These are phyloP conservation scores for Antrozous pallidus DNA, from an alignment of 2,797 vertebrate species.

Conservation along the genomic window DNA sequence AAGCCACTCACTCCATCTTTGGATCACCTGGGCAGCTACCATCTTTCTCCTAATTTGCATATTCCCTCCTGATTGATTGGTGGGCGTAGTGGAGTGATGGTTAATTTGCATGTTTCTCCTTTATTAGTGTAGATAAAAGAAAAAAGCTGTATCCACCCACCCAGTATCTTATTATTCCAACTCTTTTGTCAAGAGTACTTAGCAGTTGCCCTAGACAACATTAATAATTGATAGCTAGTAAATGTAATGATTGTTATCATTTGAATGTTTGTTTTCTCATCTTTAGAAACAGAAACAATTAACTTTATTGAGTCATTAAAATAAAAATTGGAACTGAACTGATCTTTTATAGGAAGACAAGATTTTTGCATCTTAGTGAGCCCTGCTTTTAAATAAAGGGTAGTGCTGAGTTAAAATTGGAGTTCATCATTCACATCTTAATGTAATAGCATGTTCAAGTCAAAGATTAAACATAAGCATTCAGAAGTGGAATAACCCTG, in stretches of 20 bases:
- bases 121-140: background rate
- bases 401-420: background rate
- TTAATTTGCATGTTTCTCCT: too few species aligned
- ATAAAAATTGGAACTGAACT: background rate
- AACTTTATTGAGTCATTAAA: background rate
- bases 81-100: too few species aligned
- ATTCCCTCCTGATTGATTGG: too few species aligned
- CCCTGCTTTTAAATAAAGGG: background rate
- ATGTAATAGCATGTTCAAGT: background rate
- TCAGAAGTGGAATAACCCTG: background rate
- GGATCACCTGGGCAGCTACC: too few species aligned
- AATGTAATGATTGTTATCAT: background rate
- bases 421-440: slow-evolving; percentile 14
- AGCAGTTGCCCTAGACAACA: background rate
- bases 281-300: slow-evolving; percentile 1
- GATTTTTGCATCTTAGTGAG: background rate
- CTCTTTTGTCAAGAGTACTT: background rate
- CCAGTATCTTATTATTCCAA: background rate
- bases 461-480: background rate
- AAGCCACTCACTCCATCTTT: too few species aligned
- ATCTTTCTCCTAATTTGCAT: too few species aligned
- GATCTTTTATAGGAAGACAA: background rate
- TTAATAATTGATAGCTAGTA: background rate
- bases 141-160: background rate
- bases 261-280: background rate